Percentiles rank a stretch among this genome's conserved stretches.
Conservation (phyloP, 2,113 vertebrate genomes). For the Phyllostomus hastatus region DNA sequence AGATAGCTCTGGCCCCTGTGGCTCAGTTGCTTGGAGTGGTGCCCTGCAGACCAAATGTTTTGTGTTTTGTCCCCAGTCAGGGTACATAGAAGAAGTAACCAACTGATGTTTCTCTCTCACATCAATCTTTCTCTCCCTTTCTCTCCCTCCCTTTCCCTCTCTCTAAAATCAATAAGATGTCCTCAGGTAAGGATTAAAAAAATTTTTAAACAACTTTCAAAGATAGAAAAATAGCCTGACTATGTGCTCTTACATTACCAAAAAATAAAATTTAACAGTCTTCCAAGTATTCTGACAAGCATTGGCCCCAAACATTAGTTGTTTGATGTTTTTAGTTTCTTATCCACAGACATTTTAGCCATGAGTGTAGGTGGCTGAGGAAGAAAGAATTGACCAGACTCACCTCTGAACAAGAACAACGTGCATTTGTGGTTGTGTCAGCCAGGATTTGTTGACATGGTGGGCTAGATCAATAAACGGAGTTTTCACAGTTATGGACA, state of each 20-base stretch:
- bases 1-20: background rate
- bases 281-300: background rate
- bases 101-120: no score
- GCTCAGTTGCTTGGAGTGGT: no score
- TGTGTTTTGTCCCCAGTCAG: no score
- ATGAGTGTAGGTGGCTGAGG: background rate
- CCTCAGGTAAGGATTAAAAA: no score
- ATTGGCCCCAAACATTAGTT: background rate
- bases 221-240: background rate
- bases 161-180: no score
- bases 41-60: no score
- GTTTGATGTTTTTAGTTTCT: background rate
- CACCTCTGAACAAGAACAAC: background rate
- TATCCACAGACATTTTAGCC: background rate
- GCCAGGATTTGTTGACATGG: slow-evolving; percentile 43
- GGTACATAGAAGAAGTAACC: no score
- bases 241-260: background rate
- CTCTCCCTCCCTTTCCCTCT: no score
- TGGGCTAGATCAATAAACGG: background rate
- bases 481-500: background rate
- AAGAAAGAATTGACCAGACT: background rate
- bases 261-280: background rate
- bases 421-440: background rate
- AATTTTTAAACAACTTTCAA: background rate
- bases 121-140: no score